Base-by-base conservation (phyloP, 2,888 invertebrate genomes). In the Drosophila monieri region DNA sequence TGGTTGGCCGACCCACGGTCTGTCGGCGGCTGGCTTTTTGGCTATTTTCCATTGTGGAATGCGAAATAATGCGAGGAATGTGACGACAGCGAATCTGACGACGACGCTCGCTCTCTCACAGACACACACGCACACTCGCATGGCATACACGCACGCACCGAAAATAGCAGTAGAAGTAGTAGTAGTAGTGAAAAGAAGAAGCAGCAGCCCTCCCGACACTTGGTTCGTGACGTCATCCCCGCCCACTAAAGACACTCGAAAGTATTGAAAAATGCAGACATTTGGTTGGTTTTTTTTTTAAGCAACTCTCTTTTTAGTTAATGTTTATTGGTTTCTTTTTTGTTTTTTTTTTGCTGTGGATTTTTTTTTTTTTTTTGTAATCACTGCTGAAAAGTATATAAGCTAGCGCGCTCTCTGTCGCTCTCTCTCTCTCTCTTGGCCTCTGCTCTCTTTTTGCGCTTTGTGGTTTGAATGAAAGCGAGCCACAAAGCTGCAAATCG, bases 381-480 rank as follows among this genome's bases (percentile, higher is more conserved):
- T 52, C 46, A 53, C 65, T 23, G 64, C 64, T 62, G 62, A 35
- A 62, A 62, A 57, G 30, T 62, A 64, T 62, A 51, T 39, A 59
- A 52, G 51, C 8, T 41, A 39, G 39, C 35, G 30, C 39, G 18
- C 60, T 39, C 52, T 49, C 27, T 27, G 49, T 48, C 27, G 46
- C 39, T 25, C 60, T 39, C 52, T 49, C 52, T 49, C 62, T 48
- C 25, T 30, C 62, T 41, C 62, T 43, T 18, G 49, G 35, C 35
- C 23, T 32, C 49, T 41, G 18, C 61, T 49, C 41, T 48, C 18
- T 43, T n/a, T 61, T 25, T 35, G 10, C 39, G 47, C 49, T 49
- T 67, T 67, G 59, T 52, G 70, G 67, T 68, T 69, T 68, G 51
- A 69, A 67, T 69, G 67, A 67, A 67, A 67, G 70, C 65, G 64